These are phyloP conservation scores for Salvelinus fontinalis DNA, from an alignment of 2,113 vertebrate genomes.

Conservation along the genomic window DNA sequence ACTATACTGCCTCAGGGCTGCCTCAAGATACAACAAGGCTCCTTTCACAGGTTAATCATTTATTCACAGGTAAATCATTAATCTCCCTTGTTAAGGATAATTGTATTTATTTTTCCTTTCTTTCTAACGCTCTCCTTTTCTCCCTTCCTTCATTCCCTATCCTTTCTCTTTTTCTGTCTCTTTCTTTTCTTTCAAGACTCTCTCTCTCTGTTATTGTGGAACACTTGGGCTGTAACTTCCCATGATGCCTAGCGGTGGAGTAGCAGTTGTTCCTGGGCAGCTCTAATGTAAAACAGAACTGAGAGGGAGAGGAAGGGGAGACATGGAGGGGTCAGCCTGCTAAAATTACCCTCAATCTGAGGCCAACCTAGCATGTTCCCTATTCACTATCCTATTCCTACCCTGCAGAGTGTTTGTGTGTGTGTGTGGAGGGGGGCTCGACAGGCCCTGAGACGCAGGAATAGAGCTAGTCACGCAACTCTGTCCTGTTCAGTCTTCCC, in stretches of 20 bases:
- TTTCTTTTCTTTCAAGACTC: not conserved
- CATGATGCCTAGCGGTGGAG: constrained; percentile 52
- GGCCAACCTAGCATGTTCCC: constrained; percentile 76
- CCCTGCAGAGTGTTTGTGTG: constrained; percentile 73
- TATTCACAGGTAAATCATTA: constrained; percentile 48
- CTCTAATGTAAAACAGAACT: constrained; percentile 70
- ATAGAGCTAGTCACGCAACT: constrained; percentile 78
- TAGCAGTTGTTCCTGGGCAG: constrained; percentile 53
- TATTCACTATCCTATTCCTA: constrained; percentile 70
- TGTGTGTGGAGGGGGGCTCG: constrained; percentile 55
- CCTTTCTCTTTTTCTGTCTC: too few species aligned
- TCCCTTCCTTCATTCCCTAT: too few species aligned
- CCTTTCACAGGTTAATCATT: not conserved
- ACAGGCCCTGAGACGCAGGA: constrained; percentile 69
- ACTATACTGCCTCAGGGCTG: constrained; percentile 37
- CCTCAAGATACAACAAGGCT: constrained; percentile 25
- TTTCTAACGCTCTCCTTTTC: too few species aligned
- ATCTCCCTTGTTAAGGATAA: not conserved
- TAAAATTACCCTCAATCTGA: constrained; percentile 72
- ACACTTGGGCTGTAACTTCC: constrained; percentile 41
- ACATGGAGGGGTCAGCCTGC: constrained; percentile 68
- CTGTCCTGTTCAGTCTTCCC: constrained; percentile 57
- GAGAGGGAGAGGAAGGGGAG: constrained; percentile 29
- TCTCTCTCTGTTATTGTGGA: constrained; percentile 5
- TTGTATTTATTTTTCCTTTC: too few species aligned